Conservation (phyloP, 2,113 vertebrate species). For the Todiramphus chloris region DNA sequence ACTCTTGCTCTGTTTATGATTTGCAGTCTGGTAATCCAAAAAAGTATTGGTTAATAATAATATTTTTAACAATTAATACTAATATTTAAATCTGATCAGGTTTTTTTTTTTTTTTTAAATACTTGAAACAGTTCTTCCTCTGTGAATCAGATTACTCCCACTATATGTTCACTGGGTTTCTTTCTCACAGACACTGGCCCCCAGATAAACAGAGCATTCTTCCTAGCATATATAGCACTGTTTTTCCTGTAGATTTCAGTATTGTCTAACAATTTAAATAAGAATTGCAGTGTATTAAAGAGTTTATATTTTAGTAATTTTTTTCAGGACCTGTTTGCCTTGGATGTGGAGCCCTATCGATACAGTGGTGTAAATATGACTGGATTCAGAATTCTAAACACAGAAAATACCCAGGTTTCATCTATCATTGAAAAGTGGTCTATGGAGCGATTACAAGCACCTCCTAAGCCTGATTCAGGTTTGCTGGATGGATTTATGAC, state of each 20-base stretch:
- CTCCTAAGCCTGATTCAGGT: conserved; percentile 97
- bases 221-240: neutral
- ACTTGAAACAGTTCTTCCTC: neutral
- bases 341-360: conserved; percentile 95
- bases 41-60: neutral
- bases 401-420: conserved; percentile 93
- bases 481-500: conserved; percentile 99
- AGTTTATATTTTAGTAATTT: neutral
- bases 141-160: neutral
- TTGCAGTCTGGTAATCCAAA: neutral
- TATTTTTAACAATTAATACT: neutral
- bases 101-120: neutral
- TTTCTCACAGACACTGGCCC: neutral
- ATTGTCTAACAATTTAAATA: neutral
- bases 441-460: conserved; percentile 96
- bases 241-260: neutral
- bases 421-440: conserved; percentile 99
- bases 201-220: neutral
- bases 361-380: conserved; percentile 99
- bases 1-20: neutral
- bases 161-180: neutral
- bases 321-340: conserved; percentile 92
- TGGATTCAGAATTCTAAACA: conserved; percentile 96
- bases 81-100: neutral
- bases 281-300: neutral